Evolutionary conservation across 2,797 vertebrate species (phyloP).

Genomic region (Anguilla pacifica): DNA sequence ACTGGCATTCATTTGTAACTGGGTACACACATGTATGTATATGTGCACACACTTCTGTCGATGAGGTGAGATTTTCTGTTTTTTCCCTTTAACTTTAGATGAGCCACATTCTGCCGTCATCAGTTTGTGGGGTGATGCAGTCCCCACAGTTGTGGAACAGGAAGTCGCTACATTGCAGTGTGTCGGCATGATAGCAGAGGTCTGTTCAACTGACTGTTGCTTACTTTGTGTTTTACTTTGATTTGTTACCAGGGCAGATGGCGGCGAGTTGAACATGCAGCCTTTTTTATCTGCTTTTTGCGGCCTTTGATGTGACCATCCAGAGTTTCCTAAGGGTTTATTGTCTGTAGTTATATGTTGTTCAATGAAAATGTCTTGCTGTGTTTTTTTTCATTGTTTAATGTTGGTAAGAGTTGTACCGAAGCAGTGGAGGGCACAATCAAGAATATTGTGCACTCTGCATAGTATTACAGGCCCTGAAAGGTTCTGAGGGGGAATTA

Average conservation of each 20-base stretch:
- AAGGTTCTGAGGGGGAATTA: not conserved
- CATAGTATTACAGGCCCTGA: not conserved
- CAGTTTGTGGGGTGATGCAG: not conserved
- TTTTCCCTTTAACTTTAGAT: conserved; percentile 13
- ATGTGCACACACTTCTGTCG: not conserved
- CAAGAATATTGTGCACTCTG: not conserved
- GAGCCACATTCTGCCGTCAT: conserved; percentile 7
- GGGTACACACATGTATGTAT: not conserved
- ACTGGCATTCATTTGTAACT: not conserved
- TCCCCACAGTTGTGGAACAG: conserved; percentile 5
- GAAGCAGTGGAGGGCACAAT: not conserved
- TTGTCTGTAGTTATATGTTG: not conserved
- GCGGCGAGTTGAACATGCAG: not conserved
- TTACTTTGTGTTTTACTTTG: not conserved
- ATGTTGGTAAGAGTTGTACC: not conserved
- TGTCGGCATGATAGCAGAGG: conserved; percentile 24
- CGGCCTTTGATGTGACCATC: not conserved
- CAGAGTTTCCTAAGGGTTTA: not conserved
- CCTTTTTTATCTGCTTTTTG: not conserved
- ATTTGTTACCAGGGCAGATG: not conserved
- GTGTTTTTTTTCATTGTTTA: not conserved
- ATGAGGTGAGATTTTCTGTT: not conserved
- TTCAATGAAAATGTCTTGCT: not conserved
- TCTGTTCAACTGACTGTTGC: not conserved
- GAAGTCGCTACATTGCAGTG: conserved; percentile 9